Base-by-base conservation (phyloP, 2,797 vertebrate species). In the Carduelis carduelis region DNA sequence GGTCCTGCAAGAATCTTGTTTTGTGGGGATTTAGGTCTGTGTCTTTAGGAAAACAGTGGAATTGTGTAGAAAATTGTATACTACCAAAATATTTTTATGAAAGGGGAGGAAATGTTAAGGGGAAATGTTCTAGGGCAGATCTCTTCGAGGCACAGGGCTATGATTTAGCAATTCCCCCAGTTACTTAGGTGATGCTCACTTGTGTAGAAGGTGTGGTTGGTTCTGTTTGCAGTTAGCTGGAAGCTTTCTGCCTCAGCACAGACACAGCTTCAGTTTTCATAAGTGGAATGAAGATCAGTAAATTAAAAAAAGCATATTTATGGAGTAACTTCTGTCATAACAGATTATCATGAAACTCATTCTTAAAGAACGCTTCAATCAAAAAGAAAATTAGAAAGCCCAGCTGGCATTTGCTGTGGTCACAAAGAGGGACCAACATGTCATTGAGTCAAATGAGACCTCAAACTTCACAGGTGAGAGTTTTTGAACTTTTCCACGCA, bases 391-490 rank as follows among this genome's bases (percentile, higher is more conserved):
- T 86, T 85, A 84, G 59, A 75, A 95, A 78, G 63, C 27, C 35
- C 12, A 39, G 11, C 57, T 83, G 61, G 37, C 71, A 75, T 80
- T 94, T 22, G n/a, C 52, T 60, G 77, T 87, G 76, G 82, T 77
- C 61, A 94, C 9, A 46, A 61, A 83, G 32, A 89, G 72, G 86
- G 79, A 84, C 26, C 90, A 72, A 60, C 74, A 97, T 97, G 97
- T 91, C 90, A 2, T 71, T 95, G 64, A 95, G 46, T 95, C 86
- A 95, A 76, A 94, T 43, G 79, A 97, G 85, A 92, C 97, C 97
- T 91, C 91, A 6, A 8, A 97, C 97, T 86, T 94, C 97, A 74
- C 97, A 98, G 98, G 98, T 98, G 95, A 98, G 98, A 95, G 61
- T 64, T 84, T 76, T 84, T 90, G 8, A 60, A 57, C 27, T 83